Evolutionary conservation across 2,888 invertebrate genomes (phyloP).

Genomic region (Strigamia transsilvanica): DNA sequence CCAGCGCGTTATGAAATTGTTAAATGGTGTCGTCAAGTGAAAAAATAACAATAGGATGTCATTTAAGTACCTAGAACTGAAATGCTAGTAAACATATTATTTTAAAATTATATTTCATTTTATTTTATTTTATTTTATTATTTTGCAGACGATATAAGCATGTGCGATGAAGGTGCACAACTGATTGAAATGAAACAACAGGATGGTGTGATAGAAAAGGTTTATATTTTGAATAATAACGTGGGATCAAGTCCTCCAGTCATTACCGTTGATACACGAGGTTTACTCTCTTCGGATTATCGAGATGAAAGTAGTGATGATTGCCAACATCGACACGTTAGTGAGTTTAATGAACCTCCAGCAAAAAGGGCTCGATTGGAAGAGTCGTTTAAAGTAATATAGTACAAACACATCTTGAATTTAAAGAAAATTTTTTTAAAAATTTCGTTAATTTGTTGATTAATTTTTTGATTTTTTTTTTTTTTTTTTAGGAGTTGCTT

Average conservation of each 20-base stretch:
- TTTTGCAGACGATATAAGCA: not conserved
- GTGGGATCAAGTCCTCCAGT: not conserved
- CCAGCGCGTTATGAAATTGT: not conserved
- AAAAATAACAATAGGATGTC: not conserved
- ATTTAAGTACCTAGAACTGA: not conserved
- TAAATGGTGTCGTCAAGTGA: conserved; percentile 12
- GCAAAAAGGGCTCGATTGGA: not conserved
- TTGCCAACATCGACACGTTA: not conserved
- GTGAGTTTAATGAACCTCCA: not conserved
- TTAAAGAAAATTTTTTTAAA: not conserved
- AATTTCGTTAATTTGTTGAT: too few relatives aligned
- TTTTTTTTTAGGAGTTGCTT: conserved; percentile 12
- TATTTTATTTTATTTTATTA: not conserved
- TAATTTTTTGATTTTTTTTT: not conserved
- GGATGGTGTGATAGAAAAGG: not conserved
- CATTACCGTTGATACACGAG: not conserved
- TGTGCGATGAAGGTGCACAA: not conserved
- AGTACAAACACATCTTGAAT: not conserved
- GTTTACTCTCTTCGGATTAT: not conserved
- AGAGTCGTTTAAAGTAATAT: not conserved
- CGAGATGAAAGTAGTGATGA: conserved; percentile 9
- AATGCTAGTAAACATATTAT: not conserved
- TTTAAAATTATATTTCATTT: too few relatives aligned
- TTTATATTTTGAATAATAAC: conserved; percentile 21
- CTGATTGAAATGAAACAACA: not conserved